Conservation (phyloP, 2,888 invertebrate genomes). For the Cephus pygmeus region DNA sequence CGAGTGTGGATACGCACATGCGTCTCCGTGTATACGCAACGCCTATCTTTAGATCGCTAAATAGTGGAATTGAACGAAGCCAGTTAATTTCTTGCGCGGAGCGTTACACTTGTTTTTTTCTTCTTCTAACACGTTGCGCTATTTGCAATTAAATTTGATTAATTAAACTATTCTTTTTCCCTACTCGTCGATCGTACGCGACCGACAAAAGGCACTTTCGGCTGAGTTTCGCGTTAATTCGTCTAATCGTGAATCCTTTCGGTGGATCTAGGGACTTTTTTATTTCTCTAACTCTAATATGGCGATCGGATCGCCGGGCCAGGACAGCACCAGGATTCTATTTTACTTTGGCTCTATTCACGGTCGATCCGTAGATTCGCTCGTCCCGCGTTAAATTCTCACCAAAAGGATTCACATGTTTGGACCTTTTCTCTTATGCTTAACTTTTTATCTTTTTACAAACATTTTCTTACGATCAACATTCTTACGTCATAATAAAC, state of each 20-base stretch:
- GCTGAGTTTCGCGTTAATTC: not conserved
- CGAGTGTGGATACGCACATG: constrained; percentile 13
- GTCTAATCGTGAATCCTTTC: not conserved
- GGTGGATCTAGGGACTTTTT: not conserved
- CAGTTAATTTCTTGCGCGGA: not conserved
- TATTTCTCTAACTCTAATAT: not conserved
- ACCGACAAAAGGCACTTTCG: not conserved
- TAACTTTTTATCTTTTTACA: not conserved
- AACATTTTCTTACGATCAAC: not conserved
- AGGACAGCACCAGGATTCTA: not conserved
- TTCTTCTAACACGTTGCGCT: not conserved
- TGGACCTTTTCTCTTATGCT: not conserved
- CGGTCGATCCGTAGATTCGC: not conserved
- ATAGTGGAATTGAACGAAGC: not conserved
- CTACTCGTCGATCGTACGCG: not conserved
- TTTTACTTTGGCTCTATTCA: not conserved
- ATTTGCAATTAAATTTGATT: not conserved
- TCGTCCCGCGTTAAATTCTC: not conserved
- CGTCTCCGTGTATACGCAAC: not conserved
- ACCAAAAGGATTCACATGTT: not conserved
- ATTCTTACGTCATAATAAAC: not conserved
- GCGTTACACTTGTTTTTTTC: not conserved
- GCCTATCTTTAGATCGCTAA: constrained; percentile 1
- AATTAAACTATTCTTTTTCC: not conserved
- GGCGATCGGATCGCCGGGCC: not conserved